A percentile compares a stretch with the other conserved stretches of the same genome.
These are phyloP conservation scores for Threskiornis aethiopicus DNA, from an alignment of 2,797 vertebrate genomes.

Conservation along the genomic window DNA sequence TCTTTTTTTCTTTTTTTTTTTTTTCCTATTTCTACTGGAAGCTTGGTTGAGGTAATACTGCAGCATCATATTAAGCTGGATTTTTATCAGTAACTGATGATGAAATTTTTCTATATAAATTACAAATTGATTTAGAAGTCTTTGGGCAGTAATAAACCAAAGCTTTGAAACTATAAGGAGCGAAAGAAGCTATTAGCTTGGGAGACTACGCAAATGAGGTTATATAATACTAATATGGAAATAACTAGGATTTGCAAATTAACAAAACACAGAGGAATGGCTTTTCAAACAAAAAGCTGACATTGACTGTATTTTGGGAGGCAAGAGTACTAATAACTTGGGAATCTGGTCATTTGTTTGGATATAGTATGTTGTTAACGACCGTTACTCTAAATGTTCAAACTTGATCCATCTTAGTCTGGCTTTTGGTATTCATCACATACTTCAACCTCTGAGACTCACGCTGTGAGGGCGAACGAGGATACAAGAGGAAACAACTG, in stretches of 20 bases:
- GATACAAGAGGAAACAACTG: not conserved
- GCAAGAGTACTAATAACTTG: not conserved
- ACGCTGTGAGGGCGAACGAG: accelerated
- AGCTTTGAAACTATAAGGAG: not conserved
- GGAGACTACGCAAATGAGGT: not conserved
- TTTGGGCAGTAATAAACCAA: not conserved
- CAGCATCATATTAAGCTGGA: not conserved
- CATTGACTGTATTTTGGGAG: not conserved
- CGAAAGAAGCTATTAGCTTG: not conserved
- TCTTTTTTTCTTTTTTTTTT: too few species aligned
- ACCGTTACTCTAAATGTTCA: not conserved
- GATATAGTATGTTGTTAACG: accelerated
- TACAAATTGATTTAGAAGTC: not conserved
- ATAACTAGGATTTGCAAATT: not conserved
- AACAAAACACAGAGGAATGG: not conserved
- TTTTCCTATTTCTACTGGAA: not conserved
- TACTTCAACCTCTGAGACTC: not conserved
- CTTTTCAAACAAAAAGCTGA: not conserved
- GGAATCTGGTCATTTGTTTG: not conserved
- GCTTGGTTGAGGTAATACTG: not conserved
- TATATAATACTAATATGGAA: not conserved
- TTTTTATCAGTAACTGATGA: not conserved
- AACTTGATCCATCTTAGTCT: not conserved
- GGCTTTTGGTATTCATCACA: not conserved
- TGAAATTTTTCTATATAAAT: not conserved